Conservation (phyloP, 2,113 vertebrate genomes). For the Glaucidium brasilianum region DNA sequence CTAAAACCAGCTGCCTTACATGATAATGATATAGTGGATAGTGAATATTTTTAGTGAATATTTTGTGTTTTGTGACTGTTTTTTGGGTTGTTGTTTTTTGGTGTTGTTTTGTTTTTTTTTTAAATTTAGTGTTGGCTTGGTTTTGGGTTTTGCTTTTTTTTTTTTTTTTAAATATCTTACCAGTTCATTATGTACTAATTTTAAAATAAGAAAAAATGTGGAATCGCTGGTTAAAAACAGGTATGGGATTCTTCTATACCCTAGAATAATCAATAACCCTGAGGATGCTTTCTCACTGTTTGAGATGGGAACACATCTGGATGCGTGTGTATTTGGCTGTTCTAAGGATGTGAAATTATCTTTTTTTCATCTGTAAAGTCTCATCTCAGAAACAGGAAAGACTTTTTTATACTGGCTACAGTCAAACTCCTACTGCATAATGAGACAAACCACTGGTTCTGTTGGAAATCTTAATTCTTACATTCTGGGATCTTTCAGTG, state of each 20-base stretch:
- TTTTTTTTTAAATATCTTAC: neutral
- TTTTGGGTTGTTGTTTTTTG: neutral
- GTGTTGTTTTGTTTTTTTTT: neutral
- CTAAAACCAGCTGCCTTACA: neutral
- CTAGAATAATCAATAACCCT: neutral
- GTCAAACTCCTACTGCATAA: neutral
- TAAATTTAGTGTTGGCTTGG: neutral
- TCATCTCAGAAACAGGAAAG: neutral
- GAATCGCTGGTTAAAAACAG: neutral
- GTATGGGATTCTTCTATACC: neutral
- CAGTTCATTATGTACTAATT: neutral
- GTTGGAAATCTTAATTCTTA: neutral
- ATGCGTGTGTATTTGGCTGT: rapidly evolving
- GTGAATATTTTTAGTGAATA: neutral
- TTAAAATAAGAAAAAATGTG: neutral
- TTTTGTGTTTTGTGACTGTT: neutral
- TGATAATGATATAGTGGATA: neutral
- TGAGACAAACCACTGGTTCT: neutral
- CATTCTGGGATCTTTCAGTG: neutral
- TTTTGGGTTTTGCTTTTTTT: no score
- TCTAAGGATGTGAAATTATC: neutral
- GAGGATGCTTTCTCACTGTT: neutral
- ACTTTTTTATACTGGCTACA: neutral
- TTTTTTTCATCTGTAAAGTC: neutral
- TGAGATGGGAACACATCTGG: neutral